Conservation (phyloP, 2,113 vertebrate genomes). For the Gambusia holbrooki region DNA sequence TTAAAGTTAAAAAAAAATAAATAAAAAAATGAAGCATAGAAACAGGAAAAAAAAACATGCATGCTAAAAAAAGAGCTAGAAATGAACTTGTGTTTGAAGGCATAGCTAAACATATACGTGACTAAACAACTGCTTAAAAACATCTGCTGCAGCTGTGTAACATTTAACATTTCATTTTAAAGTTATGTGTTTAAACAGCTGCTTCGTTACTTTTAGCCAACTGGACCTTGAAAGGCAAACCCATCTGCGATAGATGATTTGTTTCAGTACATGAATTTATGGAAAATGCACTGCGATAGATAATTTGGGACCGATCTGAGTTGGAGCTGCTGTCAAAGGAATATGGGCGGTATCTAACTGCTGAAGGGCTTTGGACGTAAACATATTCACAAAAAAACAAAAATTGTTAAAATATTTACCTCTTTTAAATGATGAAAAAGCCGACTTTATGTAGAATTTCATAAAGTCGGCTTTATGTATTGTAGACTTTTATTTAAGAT, state of each 20-base stretch:
- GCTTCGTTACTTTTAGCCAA: neutral
- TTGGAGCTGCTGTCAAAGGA: neutral
- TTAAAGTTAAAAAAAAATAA: slow-evolving; percentile 10
- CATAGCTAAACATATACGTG: slow-evolving; percentile 14
- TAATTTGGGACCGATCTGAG: neutral
- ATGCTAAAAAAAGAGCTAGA: slow-evolving; percentile 39
- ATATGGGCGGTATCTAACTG: neutral
- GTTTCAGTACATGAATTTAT: slow-evolving; percentile 1
- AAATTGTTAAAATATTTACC: too few relatives aligned
- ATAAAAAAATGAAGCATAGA: neutral
- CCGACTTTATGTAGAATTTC: too few relatives aligned
- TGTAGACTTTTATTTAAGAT: too few relatives aligned
- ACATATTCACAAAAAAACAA: too few relatives aligned
- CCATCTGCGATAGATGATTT: neutral
- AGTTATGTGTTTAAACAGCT: neutral
- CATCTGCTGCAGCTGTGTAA: slow-evolving; percentile 1
- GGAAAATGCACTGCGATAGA: slow-evolving; percentile 5
- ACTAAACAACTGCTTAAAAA: slow-evolving; percentile 9
- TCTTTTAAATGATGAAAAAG: too few relatives aligned
- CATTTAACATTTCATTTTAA: neutral
- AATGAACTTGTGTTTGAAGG: slow-evolving; percentile 13
- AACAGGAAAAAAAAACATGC: slow-evolving; percentile 24
- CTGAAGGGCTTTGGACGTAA: too few relatives aligned
- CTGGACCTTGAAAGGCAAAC: neutral
- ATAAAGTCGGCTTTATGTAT: too few relatives aligned